phyloP scores from a whole-genome alignment of 2,797 vertebrate genomes.

The Tolypeutes matacus region DNA sequence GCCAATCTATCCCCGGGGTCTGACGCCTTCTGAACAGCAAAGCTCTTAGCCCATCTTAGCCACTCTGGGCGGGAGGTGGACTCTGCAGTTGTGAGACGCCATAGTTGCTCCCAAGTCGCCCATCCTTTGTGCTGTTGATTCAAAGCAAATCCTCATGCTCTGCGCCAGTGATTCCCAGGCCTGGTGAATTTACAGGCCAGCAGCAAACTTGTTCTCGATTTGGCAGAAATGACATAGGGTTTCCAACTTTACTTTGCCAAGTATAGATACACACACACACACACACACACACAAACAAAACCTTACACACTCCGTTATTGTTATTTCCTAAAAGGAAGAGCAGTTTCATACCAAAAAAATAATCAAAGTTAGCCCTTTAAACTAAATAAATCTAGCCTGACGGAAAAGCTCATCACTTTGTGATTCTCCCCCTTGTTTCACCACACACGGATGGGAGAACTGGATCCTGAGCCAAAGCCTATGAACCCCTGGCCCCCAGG shows the following conservation, averaged over 20 bases:
- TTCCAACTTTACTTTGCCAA: background rate
- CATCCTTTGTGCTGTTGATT: fast-evolving
- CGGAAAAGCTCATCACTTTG: background rate
- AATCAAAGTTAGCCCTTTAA: background rate
- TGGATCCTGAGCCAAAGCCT: background rate
- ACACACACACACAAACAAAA: too few relatives aligned
- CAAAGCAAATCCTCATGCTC: background rate
- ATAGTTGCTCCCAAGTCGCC: fast-evolving
- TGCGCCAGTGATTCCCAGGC: background rate
- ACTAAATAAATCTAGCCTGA: background rate
- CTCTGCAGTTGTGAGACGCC: fast-evolving
- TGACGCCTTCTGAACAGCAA: too few relatives aligned
- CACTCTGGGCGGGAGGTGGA: too few relatives aligned
- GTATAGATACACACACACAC: background rate
- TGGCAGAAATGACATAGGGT: background rate
- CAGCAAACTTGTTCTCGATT: background rate
- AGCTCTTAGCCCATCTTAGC: background rate
- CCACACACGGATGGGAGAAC: background rate
- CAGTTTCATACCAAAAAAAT: background rate
- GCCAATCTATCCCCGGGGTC: fast-evolving
- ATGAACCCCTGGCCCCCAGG: background rate
- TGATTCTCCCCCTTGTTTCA: background rate
- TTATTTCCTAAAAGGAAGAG: background rate
- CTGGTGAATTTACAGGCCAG: too few relatives aligned
- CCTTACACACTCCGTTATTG: background rate